phyloP scores from a whole-genome alignment of 1,140 invertebrate species.

The Hyposmocoma kahamanoa region DNA sequence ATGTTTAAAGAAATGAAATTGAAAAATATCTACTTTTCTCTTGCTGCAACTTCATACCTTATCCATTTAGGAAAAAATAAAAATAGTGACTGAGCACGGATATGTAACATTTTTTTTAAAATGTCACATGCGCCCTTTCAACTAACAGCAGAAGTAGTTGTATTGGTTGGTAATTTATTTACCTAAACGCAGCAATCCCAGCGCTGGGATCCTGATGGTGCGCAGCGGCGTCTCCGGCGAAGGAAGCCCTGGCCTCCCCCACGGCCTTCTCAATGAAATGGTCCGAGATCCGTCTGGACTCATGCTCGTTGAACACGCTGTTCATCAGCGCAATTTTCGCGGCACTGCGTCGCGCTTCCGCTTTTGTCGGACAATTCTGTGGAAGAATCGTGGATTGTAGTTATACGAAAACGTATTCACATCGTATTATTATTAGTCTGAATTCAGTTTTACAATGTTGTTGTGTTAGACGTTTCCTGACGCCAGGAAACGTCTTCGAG shows the following conservation, averaged over 20 bases:
- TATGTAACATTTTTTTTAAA: no score
- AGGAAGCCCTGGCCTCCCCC: constrained; percentile 85
- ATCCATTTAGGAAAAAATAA: no score
- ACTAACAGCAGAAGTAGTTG: neutral
- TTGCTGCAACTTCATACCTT: no score
- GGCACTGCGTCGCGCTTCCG: constrained; percentile 92
- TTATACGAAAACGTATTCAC: no score
- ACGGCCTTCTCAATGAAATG: constrained; percentile 96
- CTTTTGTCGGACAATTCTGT: constrained; percentile 95
- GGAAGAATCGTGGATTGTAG: constrained; percentile 1
- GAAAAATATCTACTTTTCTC: no score
- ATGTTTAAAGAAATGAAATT: no score
- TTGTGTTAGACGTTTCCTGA: no score
- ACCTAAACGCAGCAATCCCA: constrained; percentile 93
- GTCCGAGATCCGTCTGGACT: constrained; percentile 92
- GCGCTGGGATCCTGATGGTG: constrained; percentile 88
- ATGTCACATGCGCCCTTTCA: no score
- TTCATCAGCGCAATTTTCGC: constrained; percentile 98
- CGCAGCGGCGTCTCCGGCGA: constrained; percentile 78
- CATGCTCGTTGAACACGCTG: constrained; percentile 97
- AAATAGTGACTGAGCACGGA: no score
- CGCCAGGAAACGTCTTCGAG: no score
- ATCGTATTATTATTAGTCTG: no score
- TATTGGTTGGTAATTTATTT: constrained; percentile 14
- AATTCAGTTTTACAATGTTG: no score